Percentiles rank a stretch among this genome's conserved stretches.
Evolutionary conservation across 2,113 vertebrate species (phyloP).

Genomic region (Neopipo cinnamomea): DNA sequence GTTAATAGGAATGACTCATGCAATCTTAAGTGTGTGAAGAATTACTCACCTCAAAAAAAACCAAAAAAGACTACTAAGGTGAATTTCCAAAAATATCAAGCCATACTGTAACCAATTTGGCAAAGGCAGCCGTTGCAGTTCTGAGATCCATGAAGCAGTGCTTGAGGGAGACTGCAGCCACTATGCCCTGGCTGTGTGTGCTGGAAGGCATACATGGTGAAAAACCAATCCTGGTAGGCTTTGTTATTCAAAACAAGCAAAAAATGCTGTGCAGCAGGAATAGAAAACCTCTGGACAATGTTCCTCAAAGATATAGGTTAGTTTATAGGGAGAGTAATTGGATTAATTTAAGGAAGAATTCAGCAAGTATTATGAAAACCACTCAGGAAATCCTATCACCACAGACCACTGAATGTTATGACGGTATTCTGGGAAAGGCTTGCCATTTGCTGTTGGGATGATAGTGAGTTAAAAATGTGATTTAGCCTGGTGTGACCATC

Average conservation of each 20-base stretch:
- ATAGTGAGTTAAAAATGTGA: not conserved
- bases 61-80: not conserved
- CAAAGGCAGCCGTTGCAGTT: not conserved
- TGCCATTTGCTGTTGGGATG: not conserved
- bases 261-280: not conserved
- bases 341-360: not conserved
- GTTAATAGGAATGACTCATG: not conserved
- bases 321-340: not conserved
- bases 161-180: not conserved
- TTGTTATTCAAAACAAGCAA: not conserved
- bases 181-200: not conserved
- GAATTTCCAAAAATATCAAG: not conserved
- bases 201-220: not conserved
- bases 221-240: not conserved
- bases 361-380: not conserved
- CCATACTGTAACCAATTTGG: not conserved
- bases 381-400: not conserved
- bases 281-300: not conserved
- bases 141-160: not conserved
- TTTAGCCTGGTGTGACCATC: not conserved
- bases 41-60: not conserved
- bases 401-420: not conserved
- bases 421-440: not conserved
- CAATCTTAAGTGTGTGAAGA: not conserved
- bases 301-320: not conserved